Evolutionary conservation across 1,140 invertebrate species (phyloP).

Genomic region (Chironomus striatipennis): DNA sequence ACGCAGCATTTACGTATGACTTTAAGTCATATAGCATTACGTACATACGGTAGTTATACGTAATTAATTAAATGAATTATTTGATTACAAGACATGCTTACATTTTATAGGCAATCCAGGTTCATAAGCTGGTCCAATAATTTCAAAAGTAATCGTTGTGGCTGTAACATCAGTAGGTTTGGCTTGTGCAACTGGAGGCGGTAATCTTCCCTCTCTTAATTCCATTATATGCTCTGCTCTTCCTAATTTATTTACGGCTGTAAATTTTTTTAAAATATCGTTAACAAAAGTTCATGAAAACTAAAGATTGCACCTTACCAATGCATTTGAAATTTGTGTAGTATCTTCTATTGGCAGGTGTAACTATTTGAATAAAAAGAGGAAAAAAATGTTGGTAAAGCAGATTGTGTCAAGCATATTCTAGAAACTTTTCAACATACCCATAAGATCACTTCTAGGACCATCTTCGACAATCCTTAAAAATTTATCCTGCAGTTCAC

Average conservation of each 20-base stretch:
- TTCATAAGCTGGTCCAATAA: conserved; percentile 60
- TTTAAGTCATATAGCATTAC: too few relatives aligned
- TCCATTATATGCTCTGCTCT: conserved; percentile 54
- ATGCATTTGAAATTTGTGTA: conserved; percentile 75
- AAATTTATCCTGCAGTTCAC: conserved; percentile 44
- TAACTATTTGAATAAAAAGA: conserved; percentile 39
- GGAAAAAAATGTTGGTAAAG: neutral
- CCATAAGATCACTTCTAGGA: conserved; percentile 55
- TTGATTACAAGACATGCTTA: too few relatives aligned
- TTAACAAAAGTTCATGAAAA: too few relatives aligned
- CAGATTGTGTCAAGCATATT: neutral
- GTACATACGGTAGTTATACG: too few relatives aligned
- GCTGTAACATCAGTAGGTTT: conserved; percentile 61
- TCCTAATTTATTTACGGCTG: conserved; percentile 67
- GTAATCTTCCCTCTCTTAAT: conserved; percentile 59
- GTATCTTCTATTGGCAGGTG: conserved; percentile 50
- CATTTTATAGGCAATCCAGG: conserved; percentile 60
- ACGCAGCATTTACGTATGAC: too few relatives aligned
- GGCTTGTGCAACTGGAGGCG: conserved; percentile 42
- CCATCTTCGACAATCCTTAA: conserved; percentile 56
- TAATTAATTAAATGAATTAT: too few relatives aligned
- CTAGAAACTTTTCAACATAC: neutral
- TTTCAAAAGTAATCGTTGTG: conserved; percentile 71
- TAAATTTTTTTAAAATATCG: too few relatives aligned
- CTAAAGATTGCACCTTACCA: too few relatives aligned